phyloP scores from a whole-genome alignment of 2,888 invertebrate genomes.

The Ichneumoninae sp. region DNA sequence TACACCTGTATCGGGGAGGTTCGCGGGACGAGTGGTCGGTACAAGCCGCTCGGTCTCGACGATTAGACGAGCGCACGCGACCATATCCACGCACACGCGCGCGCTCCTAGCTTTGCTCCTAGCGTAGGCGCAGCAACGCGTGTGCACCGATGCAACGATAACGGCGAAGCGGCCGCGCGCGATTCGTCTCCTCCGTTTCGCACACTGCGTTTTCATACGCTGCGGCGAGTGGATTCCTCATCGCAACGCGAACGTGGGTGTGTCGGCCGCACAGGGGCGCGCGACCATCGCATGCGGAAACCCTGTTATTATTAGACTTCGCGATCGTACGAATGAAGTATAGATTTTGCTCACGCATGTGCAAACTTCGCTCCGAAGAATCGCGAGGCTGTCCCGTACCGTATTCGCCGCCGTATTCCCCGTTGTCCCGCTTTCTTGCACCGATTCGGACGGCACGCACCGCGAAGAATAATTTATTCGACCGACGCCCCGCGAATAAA shows the following conservation, averaged over 20 bases:
- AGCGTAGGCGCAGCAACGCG: conserved; percentile 9
- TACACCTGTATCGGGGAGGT: not conserved
- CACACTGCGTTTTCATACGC: not conserved
- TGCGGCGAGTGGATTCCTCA: conserved; percentile 21
- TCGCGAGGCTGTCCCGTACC: not conserved
- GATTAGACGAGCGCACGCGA: conserved; percentile 66
- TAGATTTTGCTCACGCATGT: conserved; percentile 27
- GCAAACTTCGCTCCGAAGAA: conserved; percentile 31
- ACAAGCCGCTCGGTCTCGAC: conserved; percentile 14
- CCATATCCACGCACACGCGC: not conserved
- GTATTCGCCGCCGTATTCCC: too few species aligned
- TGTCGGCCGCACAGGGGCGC: conserved; percentile 26
- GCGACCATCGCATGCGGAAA: conserved; percentile 29
- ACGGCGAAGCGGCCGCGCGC: not conserved
- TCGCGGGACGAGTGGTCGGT: conserved; percentile 10
- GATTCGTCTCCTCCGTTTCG: not conserved
- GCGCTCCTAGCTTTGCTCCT: not conserved
- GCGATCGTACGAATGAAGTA: conserved; percentile 40
- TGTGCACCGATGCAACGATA: conserved; percentile 47
- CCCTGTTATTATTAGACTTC: conserved; percentile 39
- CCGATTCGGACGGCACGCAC: conserved; percentile 10
- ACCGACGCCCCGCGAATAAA: too few species aligned
- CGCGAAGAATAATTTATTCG: too few species aligned
- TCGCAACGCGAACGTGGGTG: conserved; percentile 35
- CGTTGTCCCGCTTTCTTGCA: not conserved